Evolutionary conservation across 2,113 vertebrate species (phyloP), one percentile per base, ranked within the genome.

Genomic region (Ascaphus truei): DNA sequence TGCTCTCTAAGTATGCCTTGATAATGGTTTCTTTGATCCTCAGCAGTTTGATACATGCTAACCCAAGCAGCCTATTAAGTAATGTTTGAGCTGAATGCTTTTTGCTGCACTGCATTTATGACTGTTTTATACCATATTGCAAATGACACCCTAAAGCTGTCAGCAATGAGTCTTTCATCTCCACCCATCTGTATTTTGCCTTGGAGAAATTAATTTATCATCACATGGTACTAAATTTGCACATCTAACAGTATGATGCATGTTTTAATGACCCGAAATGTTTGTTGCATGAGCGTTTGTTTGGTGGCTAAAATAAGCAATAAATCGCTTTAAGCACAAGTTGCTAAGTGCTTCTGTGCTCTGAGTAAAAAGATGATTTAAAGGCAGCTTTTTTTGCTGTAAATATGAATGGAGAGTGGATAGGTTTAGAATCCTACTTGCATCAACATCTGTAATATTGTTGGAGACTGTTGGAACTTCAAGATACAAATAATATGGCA

Each of bases 211-310:
- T 18, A 23, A 7, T 55, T 36, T 57, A 7, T 34, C 30, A 66
- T 65, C 9, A 39, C 62, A 36, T 65, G 48, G n/a, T n/a, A n/a
- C n/a, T n/a, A 18, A 37, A 53, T 50, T 53, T 29, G 31, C 30
- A 30, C 27, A 30, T 43, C 50, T 43, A 43, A 61, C 8, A 1
- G 12, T 12, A n/a, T 51, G 20, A 23, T 29, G 26, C 58, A 39
- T 45, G 37, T 34, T 63, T 33, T 64, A 60, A 68, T 76, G 75
- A 74, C 76, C 77, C 30, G 15, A 48, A 43, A 25, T 75, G 48
- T 81, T 82, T 75, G 78, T 80, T 78, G 85, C 87, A 85, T 86
- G 83, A 80, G 84, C 84, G 84, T 80, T 73, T 80, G 5, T 15
- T 37, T 13, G 12, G 48, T 80, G 73, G 63, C 79, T 76, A 72